Evolutionary conservation across 2,113 vertebrate genomes (phyloP), one percentile per base, ranked within the genome.

Genomic region (Calonectris borealis): DNA sequence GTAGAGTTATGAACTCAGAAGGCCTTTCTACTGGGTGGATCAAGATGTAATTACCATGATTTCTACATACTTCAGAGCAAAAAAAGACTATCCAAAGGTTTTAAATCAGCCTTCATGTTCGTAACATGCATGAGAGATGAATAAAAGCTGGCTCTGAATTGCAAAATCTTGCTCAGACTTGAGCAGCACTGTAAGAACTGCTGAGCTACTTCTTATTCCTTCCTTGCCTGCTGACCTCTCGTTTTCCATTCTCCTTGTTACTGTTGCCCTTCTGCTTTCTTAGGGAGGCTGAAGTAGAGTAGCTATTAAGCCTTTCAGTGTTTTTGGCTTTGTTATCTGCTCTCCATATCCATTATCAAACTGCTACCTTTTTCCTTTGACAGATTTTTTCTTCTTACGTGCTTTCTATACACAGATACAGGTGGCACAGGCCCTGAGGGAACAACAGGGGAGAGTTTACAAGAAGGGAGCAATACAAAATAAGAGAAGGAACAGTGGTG

Each of bases 331-430:
- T 95, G 75, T 93, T 85, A 94, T 60, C 64, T 1, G 7, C 78
- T 95, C 89, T 95, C 49, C 60, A 70, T 60, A 72, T 46, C 89
- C 84, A 95, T 95, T 97, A 96, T 70, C 57, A 78, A 95, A 88
- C 51, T 42, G 72, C 49, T 84, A 76, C 78, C 49, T 61, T 94
- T 89, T 88, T 75, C 79, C 72, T 94, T 96, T 96, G 94, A 70
- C 75, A 86, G 70, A 65, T 61, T 96, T 88, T 88, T 93, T 60
- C 81, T 85, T 94, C 71, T 73, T 49, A 94, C 13, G 11, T 86
- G 70, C n/a, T 88, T 95, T 91, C 83, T 83, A 55, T 90, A 70
- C 40, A 94, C 21, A 88, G 86, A 84, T 75, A 88, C 10, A 78
- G 44, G 52, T 72, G 32, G 83, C 70, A 87, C 16, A 92, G 61